phyloP scores from a whole-genome alignment of 2,888 invertebrate genomes.

The Clepsis dumicolana region DNA sequence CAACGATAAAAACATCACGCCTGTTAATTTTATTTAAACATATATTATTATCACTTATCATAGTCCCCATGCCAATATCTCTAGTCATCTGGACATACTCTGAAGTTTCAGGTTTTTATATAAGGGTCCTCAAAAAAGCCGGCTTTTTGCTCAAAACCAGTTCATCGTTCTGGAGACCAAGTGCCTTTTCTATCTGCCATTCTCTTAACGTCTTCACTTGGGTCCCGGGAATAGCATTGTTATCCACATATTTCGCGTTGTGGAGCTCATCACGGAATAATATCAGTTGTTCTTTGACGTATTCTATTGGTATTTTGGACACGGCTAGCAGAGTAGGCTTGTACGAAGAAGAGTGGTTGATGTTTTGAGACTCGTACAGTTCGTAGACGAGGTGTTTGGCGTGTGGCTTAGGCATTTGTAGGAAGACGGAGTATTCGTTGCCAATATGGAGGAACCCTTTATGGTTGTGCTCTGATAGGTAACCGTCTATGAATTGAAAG shows the following conservation, averaged over 20 bases:
- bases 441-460: constrained; percentile 74
- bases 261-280: constrained; percentile 66
- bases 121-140: background rate
- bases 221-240: constrained; percentile 70
- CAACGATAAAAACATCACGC: too few relatives aligned
- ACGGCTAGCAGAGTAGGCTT: constrained; percentile 70
- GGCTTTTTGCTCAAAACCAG: constrained; percentile 45
- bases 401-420: constrained; percentile 66
- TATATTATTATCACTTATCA: too few relatives aligned
- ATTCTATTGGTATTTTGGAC: constrained; percentile 71
- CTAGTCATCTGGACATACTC: too few relatives aligned
- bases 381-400: constrained; percentile 71
- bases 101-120: background rate
- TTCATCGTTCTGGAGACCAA: constrained; percentile 51
- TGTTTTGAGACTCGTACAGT: constrained; percentile 71
- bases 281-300: constrained; percentile 69
- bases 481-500: constrained; percentile 74
- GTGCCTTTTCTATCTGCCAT: constrained; percentile 73
- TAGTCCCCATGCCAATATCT: too few relatives aligned
- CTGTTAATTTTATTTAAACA: too few relatives aligned
- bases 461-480: constrained; percentile 64
- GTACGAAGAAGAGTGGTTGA: constrained; percentile 55
- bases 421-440: constrained; percentile 69
- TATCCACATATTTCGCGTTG: constrained; percentile 66
- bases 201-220: constrained; percentile 71